Percentiles rank a stretch among this genome's conserved stretches.
Evolutionary conservation across 2,797 vertebrate genomes (phyloP).

Genomic region (Phataginus tetradactyla): DNA sequence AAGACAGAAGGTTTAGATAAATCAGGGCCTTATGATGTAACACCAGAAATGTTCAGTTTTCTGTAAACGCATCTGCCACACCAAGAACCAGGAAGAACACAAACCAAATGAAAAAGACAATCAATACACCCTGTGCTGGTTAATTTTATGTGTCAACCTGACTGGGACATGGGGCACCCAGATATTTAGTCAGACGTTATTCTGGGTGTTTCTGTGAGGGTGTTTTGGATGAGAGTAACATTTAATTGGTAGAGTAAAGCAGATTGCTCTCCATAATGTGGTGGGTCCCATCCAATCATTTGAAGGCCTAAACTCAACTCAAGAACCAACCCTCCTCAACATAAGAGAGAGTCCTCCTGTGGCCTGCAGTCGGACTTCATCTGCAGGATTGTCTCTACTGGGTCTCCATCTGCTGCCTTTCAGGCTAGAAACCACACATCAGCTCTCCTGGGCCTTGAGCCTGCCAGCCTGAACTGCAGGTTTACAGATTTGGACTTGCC

Average conservation of each 20-base stretch:
- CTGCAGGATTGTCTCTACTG: fast-evolving
- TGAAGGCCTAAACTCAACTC: not conserved
- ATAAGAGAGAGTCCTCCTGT: not conserved
- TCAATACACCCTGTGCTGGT: not conserved
- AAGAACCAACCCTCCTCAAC: not conserved
- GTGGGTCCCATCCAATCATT: not conserved
- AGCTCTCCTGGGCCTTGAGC: not conserved
- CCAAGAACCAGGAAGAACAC: not conserved
- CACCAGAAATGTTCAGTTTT: not conserved
- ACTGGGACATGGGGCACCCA: not conserved
- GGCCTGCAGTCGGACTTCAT: not conserved
- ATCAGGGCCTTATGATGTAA: not conserved
- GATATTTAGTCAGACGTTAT: not conserved
- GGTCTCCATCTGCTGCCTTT: not conserved
- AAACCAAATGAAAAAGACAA: not conserved
- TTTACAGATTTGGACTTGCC: not conserved
- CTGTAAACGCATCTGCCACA: not conserved
- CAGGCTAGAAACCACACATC: fast-evolving
- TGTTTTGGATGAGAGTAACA: not conserved
- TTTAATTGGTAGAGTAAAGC: not conserved
- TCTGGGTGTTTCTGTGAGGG: not conserved
- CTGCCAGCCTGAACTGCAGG: not conserved
- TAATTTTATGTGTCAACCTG: not conserved
- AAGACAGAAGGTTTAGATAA: not conserved
- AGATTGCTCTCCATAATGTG: not conserved